Evolutionary conservation across 2,888 invertebrate species (phyloP), one percentile per base, ranked within the genome.

Genomic region (Anorthoa munda): DNA sequence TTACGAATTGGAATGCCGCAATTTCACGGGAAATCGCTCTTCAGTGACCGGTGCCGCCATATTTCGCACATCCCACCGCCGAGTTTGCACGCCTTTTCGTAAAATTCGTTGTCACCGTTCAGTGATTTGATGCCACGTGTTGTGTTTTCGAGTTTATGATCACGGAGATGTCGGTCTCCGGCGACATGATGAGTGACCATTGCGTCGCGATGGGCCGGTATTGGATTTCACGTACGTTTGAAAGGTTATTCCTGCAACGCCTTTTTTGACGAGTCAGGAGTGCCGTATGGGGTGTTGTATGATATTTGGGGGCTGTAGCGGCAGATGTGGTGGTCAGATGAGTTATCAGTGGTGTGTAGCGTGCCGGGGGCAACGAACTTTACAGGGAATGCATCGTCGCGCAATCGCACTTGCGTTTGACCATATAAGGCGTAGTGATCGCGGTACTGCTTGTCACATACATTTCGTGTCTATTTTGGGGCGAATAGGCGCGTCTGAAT

Each of bases 61-160:
- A 96, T 95, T 96, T 95, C 92, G 95, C 95, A 94, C 94, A 93
- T 93, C 93, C 93, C 92, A 92, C 90, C 90, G 90, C 86, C 79
- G 91, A 95, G 94, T 95, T 95, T 91, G 96, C 96, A 96, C 94
- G 94, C 95, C 93, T 95, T 95, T 95, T 95, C 91, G 84, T 92
- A 90, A 93, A 95, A 92, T 94, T 92, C 92, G 88, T 93, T 94
- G 95, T 94, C 94, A 95, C 93, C 93, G 95, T 95, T 93, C 95
- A 95, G 94, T 95, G 95, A 95, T 94, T 95, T 93, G 93, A 92
- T 93, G 95, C 96, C 96, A 96, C 96, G 96, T 96, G 96, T 94
- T 92, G 93, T 95, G 93, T 91, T 93, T 92, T 88, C 77, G 79
- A 84, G 84, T 84, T 84, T 85, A 87, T 82, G 82, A 72, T 77